A percentile compares a stretch with the other conserved stretches of the same genome.
phyloP scores from a whole-genome alignment of 2,888 invertebrate genomes.

The Cephus nigrinus region DNA sequence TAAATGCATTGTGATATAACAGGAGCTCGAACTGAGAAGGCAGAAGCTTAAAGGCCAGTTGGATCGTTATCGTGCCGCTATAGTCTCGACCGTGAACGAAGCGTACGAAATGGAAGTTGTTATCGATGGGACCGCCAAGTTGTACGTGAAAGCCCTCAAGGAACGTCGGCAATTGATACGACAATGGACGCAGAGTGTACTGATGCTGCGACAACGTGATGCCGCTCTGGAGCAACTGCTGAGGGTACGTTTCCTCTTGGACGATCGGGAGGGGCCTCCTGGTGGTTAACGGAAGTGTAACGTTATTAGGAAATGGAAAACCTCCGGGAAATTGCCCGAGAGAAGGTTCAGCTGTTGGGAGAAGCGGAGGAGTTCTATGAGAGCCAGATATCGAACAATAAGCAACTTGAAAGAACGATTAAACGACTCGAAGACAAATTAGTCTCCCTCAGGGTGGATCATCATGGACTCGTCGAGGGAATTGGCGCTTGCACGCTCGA shows the following conservation, averaged over 20 bases:
- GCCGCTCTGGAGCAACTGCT: constrained; percentile 70
- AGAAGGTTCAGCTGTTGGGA: constrained; percentile 69
- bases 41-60: constrained; percentile 68
- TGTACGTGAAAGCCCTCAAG: constrained; percentile 71
- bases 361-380: constrained; percentile 73
- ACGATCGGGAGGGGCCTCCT: background rate
- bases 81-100: constrained; percentile 68
- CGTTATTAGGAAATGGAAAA: constrained; percentile 68
- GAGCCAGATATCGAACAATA: constrained; percentile 72
- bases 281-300: background rate
- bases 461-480: constrained; percentile 55
- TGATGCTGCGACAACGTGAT: constrained; percentile 77
- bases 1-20: background rate
- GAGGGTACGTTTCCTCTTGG: constrained; percentile 62
- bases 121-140: constrained; percentile 68
- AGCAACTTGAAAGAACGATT: constrained; percentile 66
- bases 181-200: constrained; percentile 80
- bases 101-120: constrained; percentile 70
- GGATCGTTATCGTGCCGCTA: constrained; percentile 65
- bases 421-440: constrained; percentile 63
- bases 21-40: constrained; percentile 70
- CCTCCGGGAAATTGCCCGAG: constrained; percentile 66
- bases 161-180: constrained; percentile 76
- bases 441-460: constrained; percentile 56
- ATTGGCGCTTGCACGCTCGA: constrained; percentile 65